Conservation (phyloP, 2,888 invertebrate genomes). For the Chymomyza amoena region DNA sequence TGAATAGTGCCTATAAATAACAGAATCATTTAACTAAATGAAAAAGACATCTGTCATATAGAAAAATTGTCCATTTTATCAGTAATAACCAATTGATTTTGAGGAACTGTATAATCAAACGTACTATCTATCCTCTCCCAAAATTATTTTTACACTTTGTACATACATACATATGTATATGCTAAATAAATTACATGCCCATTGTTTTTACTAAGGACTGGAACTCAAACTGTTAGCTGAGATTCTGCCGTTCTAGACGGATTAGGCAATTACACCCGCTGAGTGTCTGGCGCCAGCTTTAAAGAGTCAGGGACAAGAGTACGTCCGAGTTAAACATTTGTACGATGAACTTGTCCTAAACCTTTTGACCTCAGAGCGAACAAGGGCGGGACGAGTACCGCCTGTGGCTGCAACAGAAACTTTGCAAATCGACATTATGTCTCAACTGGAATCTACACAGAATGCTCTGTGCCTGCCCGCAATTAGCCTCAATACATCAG, state of each 20-base stretch:
- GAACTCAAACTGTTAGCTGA: background rate
- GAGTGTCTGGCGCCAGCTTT: constrained; percentile 21
- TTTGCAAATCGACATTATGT: background rate
- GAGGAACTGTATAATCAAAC: too few relatives aligned
- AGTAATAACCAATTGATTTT: background rate
- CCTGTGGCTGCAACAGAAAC: background rate
- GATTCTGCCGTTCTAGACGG: constrained; percentile 4
- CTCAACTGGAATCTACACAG: background rate
- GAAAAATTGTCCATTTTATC: background rate
- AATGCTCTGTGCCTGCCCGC: constrained; percentile 5
- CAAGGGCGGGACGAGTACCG: background rate
- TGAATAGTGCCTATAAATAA: background rate
- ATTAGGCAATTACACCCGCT: constrained; percentile 12
- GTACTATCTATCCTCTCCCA: background rate
- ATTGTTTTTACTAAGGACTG: background rate
- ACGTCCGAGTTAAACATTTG: background rate
- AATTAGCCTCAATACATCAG: constrained; percentile 33
- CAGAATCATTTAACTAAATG: background rate
- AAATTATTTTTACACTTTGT: background rate
- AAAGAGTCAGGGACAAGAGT: background rate
- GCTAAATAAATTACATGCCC: background rate
- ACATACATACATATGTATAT: too few relatives aligned
- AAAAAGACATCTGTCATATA: background rate
- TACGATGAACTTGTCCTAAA: background rate
- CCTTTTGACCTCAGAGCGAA: background rate